A percentile compares a stretch with the other conserved stretches of the same genome.
Conservation (phyloP, 2,113 vertebrate species). For the Ammospiza caudacuta region DNA sequence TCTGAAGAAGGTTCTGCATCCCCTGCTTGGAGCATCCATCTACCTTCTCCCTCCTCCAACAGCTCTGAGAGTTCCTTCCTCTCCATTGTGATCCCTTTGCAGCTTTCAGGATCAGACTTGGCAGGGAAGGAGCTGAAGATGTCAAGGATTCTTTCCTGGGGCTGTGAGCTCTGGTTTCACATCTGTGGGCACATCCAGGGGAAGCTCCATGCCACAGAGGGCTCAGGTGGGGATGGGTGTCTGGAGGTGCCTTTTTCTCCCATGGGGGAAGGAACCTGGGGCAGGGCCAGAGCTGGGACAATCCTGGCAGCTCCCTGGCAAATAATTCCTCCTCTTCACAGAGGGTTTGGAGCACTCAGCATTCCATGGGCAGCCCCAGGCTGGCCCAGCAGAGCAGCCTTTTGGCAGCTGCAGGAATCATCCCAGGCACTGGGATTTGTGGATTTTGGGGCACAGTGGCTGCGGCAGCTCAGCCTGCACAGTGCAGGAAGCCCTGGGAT, state of each 20-base stretch:
- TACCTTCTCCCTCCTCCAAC: background rate
- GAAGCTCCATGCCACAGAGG: background rate
- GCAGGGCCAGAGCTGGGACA: background rate
- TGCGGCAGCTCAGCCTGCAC: background rate
- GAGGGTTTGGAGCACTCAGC: background rate
- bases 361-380: background rate
- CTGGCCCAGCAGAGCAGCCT: background rate
- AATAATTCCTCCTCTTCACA: background rate
- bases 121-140: background rate
- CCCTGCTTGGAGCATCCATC: background rate
- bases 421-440: background rate
- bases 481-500: background rate
- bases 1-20: background rate
- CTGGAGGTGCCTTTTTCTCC: background rate
- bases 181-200: background rate
- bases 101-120: background rate
- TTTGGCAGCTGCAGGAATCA: background rate
- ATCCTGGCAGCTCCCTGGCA: background rate
- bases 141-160: background rate
- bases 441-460: rapidly evolving
- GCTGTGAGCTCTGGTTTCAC: background rate
- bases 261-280: background rate
- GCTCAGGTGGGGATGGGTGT: rapidly evolving
- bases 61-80: background rate
- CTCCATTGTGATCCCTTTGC: rapidly evolving